Conservation (phyloP, 2,888 invertebrate species). For the Lydus trimaculatus region DNA sequence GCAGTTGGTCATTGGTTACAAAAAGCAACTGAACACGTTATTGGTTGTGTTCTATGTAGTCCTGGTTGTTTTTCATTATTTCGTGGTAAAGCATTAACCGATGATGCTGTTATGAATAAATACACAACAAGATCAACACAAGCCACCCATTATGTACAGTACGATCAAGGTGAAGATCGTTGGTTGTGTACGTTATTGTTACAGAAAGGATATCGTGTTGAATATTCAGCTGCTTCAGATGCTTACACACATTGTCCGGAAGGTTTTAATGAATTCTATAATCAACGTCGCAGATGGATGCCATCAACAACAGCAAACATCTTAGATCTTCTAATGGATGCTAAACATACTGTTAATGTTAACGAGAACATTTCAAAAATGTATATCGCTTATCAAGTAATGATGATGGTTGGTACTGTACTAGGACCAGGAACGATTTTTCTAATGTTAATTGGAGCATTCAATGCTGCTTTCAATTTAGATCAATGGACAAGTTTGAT, state of each 20-base stretch:
- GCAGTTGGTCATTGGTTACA: conserved; percentile 94
- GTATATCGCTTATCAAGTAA: conserved; percentile 77
- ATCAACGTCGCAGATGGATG: conserved; percentile 94
- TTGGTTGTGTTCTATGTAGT: conserved; percentile 89
- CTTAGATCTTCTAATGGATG: conserved; percentile 82
- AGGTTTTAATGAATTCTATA: conserved; percentile 91
- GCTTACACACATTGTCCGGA: conserved; percentile 96
- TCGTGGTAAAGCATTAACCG: conserved; percentile 88
- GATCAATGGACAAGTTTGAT: conserved; percentile 72
- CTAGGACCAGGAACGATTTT: conserved; percentile 85
- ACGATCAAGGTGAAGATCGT: conserved; percentile 95
- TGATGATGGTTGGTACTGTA: conserved; percentile 77
- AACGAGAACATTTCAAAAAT: conserved; percentile 90
- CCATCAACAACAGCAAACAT: conserved; percentile 97
- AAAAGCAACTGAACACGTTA: conserved; percentile 90
- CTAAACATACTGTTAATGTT: conserved; percentile 77
- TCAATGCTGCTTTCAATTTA: conserved; percentile 79
- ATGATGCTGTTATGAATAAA: conserved; percentile 87
- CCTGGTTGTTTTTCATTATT: conserved; percentile 94
- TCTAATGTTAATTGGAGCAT: conserved; percentile 83
- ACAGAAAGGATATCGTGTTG: conserved; percentile 90
- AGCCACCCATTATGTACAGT: conserved; percentile 87
- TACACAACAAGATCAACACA: conserved; percentile 82
- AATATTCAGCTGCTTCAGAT: conserved; percentile 95
- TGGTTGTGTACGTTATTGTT: conserved; percentile 94